Percentiles rank a stretch among this genome's conserved stretches.
These are phyloP conservation scores for Leptopilina boulardi DNA, from an alignment of 1,140 invertebrate genomes.

Conservation along the genomic window DNA sequence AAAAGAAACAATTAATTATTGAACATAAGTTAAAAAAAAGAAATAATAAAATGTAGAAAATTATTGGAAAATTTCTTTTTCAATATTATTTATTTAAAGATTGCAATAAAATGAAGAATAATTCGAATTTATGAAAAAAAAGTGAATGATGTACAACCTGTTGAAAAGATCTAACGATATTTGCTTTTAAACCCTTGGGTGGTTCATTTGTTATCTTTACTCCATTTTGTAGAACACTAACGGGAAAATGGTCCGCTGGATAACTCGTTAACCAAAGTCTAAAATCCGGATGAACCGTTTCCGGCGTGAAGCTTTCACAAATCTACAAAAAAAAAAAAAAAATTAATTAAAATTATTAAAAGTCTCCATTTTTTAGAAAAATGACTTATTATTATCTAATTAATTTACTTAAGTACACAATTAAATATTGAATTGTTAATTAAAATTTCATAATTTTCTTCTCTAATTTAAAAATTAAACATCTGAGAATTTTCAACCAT, in stretches of 20 bases:
- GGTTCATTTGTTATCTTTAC: constrained; percentile 98
- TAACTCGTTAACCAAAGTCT: constrained; percentile 96
- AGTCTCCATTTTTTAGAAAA: too few relatives aligned
- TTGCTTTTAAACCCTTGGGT: constrained; percentile 87
- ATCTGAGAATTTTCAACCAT: too few relatives aligned
- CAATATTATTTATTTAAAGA: too few relatives aligned
- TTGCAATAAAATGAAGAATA: constrained; percentile 48
- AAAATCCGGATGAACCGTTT: constrained; percentile 90
- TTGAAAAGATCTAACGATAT: constrained; percentile 85
- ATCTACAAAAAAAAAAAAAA: constrained; percentile 81
- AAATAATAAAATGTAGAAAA: too few relatives aligned
- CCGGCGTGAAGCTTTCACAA: constrained; percentile 86
- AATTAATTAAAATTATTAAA: not conserved
- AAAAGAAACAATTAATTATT: too few relatives aligned
- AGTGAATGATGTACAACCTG: constrained; percentile 64
- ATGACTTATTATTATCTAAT: too few relatives aligned
- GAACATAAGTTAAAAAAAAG: too few relatives aligned
- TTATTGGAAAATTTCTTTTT: too few relatives aligned
- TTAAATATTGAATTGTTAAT: too few relatives aligned
- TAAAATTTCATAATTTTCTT: too few relatives aligned
- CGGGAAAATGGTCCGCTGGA: constrained; percentile 91
- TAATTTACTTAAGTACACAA: too few relatives aligned
- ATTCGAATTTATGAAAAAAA: constrained; percentile 43
- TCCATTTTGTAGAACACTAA: constrained; percentile 94
- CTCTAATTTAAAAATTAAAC: too few relatives aligned